Conservation (phyloP, 2,888 invertebrate species). For the Athalia circularis region DNA sequence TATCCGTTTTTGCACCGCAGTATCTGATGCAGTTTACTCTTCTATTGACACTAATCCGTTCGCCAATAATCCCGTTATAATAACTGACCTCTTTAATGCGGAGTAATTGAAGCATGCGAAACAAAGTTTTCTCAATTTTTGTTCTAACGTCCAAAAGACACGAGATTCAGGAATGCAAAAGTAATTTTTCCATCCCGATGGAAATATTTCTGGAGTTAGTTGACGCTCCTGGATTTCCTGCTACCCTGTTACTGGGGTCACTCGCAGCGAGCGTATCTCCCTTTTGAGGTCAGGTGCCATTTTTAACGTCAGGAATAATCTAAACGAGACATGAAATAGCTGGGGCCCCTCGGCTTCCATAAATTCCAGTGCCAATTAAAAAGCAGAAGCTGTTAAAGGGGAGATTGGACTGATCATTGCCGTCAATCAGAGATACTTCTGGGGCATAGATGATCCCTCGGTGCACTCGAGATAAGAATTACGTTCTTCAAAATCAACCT, state of each 20-base stretch:
- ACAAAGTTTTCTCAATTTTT: background rate
- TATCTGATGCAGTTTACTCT: slow-evolving; percentile 8
- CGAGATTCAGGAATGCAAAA: too few relatives aligned
- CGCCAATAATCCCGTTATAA: slow-evolving; percentile 16
- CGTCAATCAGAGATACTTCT: background rate
- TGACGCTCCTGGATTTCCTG: slow-evolving; percentile 5
- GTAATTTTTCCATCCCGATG: too few relatives aligned
- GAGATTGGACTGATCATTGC: background rate
- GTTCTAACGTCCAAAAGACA: too few relatives aligned
- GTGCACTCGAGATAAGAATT: too few relatives aligned
- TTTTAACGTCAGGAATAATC: slow-evolving; percentile 22
- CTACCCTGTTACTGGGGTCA: slow-evolving; percentile 20
- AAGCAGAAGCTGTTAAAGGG: background rate
- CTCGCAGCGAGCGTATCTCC: slow-evolving; percentile 6
- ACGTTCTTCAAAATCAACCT: too few relatives aligned
- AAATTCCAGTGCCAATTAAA: background rate
- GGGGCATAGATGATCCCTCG: background rate
- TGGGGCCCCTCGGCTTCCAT: background rate
- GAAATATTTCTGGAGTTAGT: background rate
- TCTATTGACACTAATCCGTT: slow-evolving; percentile 42
- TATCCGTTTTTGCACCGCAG: slow-evolving; percentile 31
- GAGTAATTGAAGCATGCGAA: background rate
- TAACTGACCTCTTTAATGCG: slow-evolving; percentile 7
- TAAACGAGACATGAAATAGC: slow-evolving; percentile 33
- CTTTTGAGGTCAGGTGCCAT: slow-evolving; percentile 15